Base-by-base conservation (phyloP, 2,888 invertebrate genomes). In the Lasioglossum lativentre region DNA sequence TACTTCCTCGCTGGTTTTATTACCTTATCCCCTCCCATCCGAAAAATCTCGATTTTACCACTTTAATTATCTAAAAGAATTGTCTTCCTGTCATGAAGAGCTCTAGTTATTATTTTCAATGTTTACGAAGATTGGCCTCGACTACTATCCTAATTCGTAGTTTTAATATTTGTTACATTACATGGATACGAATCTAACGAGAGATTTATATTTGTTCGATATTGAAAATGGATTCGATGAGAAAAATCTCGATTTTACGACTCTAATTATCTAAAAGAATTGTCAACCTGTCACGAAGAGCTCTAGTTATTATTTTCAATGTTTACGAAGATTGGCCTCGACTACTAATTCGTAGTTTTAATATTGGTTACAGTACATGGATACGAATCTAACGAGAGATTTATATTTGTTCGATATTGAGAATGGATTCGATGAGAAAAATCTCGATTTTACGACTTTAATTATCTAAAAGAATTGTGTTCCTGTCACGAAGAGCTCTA, bases 151-250 rank as follows among this genome's bases (percentile, higher is more conserved):
- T 47, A 23, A 19, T 47, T 19, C 6, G 6, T n/a, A n/a, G n/a
- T n/a, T n/a, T n/a, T n/a, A 12, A 42, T 42, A 42, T 42, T 2
- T 12, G 12, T 12, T 12, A 12, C 1, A 2, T 42, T 12, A 42
- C 2, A 8, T 42, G 0, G 42, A 42, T 2, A 12, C 2, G 42
- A 12, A 42, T 82, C 52, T 66, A 78, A 52, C 45, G 66, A 52
- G 72, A 34, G n/a, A 84, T 82, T 82, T 89, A 83, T 80, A 78
- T 77, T 68, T 75, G 84, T 76, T 78, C 30, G 70, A 73, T 45
- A 45, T 34, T 59, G 68, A 71, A 68, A 75, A 34, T 63, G 68
- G 66, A 80, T 82, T 80, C 74, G 80, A 84, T 66, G 66, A 78
- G 74, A 82, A 75, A 82, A 78, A 70, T 59, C 52, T 23, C 52